A percentile compares a stretch with the other conserved stretches of the same genome.
Evolutionary conservation across 1,140 invertebrate genomes (phyloP).

Genomic region (Drosophila persimilis): DNA sequence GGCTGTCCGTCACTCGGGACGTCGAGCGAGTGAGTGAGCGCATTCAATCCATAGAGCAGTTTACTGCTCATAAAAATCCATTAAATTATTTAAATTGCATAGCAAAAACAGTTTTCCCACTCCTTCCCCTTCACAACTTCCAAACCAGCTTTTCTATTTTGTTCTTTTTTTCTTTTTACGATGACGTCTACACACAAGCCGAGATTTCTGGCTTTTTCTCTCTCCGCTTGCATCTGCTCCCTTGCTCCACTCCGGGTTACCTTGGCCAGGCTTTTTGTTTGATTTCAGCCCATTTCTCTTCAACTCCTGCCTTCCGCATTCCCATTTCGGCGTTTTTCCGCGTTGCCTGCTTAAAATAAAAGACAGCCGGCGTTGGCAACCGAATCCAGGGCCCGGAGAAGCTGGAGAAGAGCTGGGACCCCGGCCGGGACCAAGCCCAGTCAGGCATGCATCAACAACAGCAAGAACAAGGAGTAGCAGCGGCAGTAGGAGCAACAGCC

Average conservation of each 20-base stretch:
- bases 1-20: conserved; percentile 10
- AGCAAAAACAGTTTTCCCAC: conserved; percentile 56
- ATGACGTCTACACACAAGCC: conserved; percentile 28
- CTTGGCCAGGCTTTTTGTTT: conserved; percentile 30
- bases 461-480: conserved; percentile 8
- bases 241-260: not conserved
- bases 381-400: not conserved
- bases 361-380: conserved; percentile 52
- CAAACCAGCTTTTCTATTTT: not conserved
- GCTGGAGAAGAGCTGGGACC: conserved; percentile 1
- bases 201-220: conserved; percentile 17
- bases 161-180: conserved; percentile 8
- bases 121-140: not conserved
- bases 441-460: conserved; percentile 39
- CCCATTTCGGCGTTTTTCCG: conserved; percentile 57
- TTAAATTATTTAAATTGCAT: conserved; percentile 82
- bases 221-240: not conserved
- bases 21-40: conserved; percentile 29
- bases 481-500: not conserved
- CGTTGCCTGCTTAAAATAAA: conserved; percentile 74
- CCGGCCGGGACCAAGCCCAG: conserved; percentile 18
- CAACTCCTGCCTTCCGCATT: not conserved
- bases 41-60: conserved; percentile 67
- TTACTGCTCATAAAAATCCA: conserved; percentile 82
- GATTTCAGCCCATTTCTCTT: conserved; percentile 39